These are phyloP conservation scores for Poecilia picta DNA, from an alignment of 2,797 vertebrate genomes.

Conservation along the genomic window DNA sequence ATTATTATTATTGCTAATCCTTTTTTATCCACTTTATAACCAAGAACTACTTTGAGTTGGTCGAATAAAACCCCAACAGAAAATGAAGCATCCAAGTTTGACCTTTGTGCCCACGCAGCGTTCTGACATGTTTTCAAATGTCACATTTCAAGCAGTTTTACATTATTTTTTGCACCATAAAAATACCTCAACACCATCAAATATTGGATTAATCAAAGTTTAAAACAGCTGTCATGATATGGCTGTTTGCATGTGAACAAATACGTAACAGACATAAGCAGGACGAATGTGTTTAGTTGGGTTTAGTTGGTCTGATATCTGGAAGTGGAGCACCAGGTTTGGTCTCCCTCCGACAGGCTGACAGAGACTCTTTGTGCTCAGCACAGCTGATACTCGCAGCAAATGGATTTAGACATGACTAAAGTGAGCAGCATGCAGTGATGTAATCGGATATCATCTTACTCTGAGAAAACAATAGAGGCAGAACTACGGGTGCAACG, in stretches of 20 bases:
- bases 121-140: not conserved
- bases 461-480: conserved; percentile 13
- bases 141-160: not conserved
- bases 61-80: not conserved
- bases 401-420: conserved; percentile 29
- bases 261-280: not conserved
- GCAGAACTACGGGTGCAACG: not conserved
- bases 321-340: conserved; percentile 4
- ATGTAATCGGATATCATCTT: conserved; percentile 23
- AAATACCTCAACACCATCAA: not conserved
- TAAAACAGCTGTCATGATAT: not conserved
- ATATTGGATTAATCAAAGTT: not conserved
- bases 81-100: not conserved
- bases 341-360: conserved; percentile 13
- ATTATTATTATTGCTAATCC: no score
- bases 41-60: not conserved
- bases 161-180: not conserved
- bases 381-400: conserved; percentile 17
- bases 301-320: conserved; percentile 1
- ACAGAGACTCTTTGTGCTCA: conserved; percentile 16
- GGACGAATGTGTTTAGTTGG: not conserved
- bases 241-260: not conserved
- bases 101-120: not conserved
- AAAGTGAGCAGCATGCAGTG: conserved; percentile 22
- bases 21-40: not conserved